Evolutionary conservation across 2,888 invertebrate species (phyloP), one percentile per base, ranked within the genome.

Genomic region (Archaeoteleia sp.): DNA sequence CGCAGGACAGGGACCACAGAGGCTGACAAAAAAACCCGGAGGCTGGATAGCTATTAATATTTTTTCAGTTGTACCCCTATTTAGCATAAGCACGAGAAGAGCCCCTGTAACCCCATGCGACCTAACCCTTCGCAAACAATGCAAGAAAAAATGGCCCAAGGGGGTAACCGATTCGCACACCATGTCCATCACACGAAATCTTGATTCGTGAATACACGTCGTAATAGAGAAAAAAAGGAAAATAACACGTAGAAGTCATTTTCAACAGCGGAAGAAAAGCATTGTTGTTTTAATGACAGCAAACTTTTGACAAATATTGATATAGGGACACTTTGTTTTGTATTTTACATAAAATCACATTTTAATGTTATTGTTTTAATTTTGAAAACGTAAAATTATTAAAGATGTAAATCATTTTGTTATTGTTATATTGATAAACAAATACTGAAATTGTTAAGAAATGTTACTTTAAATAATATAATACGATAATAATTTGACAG

Each of bases 21-120:
- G n/a, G 43, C 10, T 13, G 29, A 23, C 27, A 29, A 63, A 61
- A 67, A 69, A 71, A 61, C 61, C 49, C 13, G 73, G 74, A 79
- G 83, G 83, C 82, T 83, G 80, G 82, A 74, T 78, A 72, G 78
- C 83, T 80, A 83, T 84, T 82, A 83, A 83, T 83, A 81, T 78
- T 76, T 80, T 82, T 74, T 70, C 67, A 68, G 71, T 76, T 71
- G 75, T 78, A 81, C 82, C 84, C 83, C 81, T 84, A 78, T 79
- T 84, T 84, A 83, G 82, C 84, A 84, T 84, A 82, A 77, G 68
- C 65, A 51, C 70, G 60, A 73, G 72, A 75, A 74, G 73, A 68
- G 42, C 43, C 58, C 49, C 27, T 27, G 40, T 35, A 49, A 61
- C 46, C 51, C 63, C 49, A 25, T 34, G 15, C 14, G 53, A 39